phyloP scores from a whole-genome alignment of 2,888 invertebrate species.

The Drosophila quasianomalipes region DNA sequence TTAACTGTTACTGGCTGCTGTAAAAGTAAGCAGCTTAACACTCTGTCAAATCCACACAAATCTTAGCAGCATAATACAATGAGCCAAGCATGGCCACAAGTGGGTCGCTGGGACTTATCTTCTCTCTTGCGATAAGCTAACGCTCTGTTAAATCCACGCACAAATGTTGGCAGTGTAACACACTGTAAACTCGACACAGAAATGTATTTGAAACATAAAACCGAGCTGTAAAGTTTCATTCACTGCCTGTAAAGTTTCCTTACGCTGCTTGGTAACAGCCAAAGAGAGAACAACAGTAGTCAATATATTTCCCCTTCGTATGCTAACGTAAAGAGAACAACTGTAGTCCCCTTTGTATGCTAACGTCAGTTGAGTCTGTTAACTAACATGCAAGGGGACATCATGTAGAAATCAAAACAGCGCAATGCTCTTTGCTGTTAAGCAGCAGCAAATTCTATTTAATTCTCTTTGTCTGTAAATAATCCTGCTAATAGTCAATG shows the following conservation, averaged over 20 bases:
- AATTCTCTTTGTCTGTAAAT: neutral
- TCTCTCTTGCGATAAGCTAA: neutral
- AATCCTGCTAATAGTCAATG: neutral
- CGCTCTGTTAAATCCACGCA: too few species aligned
- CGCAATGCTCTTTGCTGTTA: slow-evolving; percentile 23
- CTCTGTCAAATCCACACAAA: neutral
- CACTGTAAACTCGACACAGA: neutral
- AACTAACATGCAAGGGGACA: neutral
- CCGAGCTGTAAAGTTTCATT: neutral
- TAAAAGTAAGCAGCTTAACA: neutral
- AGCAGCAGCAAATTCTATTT: neutral
- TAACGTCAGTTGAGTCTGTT: slow-evolving; percentile 1
- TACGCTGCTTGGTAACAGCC: slow-evolving; percentile 22
- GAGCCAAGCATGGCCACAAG: neutral
- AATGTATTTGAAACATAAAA: neutral
- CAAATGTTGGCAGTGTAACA: neutral
- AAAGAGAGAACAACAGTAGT: slow-evolving; percentile 24
- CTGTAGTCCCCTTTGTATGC: slow-evolving; percentile 15
- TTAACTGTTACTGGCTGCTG: neutral
- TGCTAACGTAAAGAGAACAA: neutral
- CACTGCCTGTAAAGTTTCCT: neutral
- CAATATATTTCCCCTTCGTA: slow-evolving; percentile 22
- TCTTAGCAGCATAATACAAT: neutral
- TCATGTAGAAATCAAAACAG: slow-evolving; percentile 2
- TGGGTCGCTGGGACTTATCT: neutral